Base-by-base conservation (phyloP, 2,797 vertebrate species). In the Orestias chungarensis region DNA sequence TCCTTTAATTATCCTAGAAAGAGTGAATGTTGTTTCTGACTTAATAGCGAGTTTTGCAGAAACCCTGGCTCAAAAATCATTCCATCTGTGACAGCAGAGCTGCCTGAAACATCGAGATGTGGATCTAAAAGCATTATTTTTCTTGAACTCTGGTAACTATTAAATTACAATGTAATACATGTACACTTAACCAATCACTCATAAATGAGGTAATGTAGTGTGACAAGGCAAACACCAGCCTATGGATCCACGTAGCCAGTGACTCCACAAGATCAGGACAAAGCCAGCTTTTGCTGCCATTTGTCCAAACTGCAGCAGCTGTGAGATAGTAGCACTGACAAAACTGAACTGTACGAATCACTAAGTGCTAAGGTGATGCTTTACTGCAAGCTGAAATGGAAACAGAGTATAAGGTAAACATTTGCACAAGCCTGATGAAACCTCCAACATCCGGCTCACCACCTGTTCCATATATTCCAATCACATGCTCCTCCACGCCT, bases 381-480 rank as follows among this genome's bases (percentile, higher is more conserved):
- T 77, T 42, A 69, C 75, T 9, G 50, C 71, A 12, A 3, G 76
- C 86, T 85, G 86, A 90, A 91, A 93, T 89, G 88, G 90, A 94
- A 92, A 93, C 80, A 84, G 78, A 75, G 84, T 17, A 76, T 82
- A 82, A 81, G 66, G 91, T 92, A 93, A 94, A 94, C 92, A 93
- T 93, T 94, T 88, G 88, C 88, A 88, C 88, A 87, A 76, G 81
- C 85, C 66, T 90, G 86, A 92, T 87, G 91, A 91, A 88, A 85
- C 83, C 83, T 83, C 79, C n/a, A 64, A 75, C 89, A 84, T 86
- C 87, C 79, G 83, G 72, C 82, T 49, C 80, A 23, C 67, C 2
- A 83, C 69, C 84, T 38, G 71, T 82, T 81, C 80, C 82, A 90
- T 87, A 84, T 87, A 89, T 91, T 91, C 89, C 88, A 91, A 90